These are phyloP conservation scores for Aspidiotus rigidus DNA, from an alignment of 2,888 invertebrate species.

Conservation along the genomic window DNA sequence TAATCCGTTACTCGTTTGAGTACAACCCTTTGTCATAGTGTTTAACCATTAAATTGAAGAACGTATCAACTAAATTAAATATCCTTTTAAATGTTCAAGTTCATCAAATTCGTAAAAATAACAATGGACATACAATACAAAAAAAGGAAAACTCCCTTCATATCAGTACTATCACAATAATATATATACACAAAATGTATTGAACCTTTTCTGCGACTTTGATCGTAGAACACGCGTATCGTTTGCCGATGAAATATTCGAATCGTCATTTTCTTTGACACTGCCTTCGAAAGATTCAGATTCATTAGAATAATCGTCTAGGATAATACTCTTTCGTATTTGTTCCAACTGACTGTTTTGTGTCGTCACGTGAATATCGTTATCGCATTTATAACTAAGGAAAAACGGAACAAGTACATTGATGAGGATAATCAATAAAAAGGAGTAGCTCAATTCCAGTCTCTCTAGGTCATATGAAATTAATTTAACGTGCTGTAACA, in stretches of 20 bases:
- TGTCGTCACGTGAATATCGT: slow-evolving; percentile 30
- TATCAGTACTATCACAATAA: no score
- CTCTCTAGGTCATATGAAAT: no score
- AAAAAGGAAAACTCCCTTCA: neutral
- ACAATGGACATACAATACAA: neutral
- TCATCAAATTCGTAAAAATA: neutral
- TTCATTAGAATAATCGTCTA: slow-evolving; percentile 22
- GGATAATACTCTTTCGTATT: slow-evolving; percentile 33
- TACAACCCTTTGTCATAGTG: no score
- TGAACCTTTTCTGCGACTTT: slow-evolving; percentile 28
- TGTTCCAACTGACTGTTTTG: slow-evolving; percentile 34
- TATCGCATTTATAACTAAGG: slow-evolving; percentile 35
- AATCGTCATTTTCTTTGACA: slow-evolving; percentile 25
- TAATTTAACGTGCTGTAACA: no score
- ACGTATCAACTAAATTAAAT: no score
- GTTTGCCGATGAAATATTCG: slow-evolving; percentile 18
- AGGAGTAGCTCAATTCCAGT: no score
- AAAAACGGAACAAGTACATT: neutral
- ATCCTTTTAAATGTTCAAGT: no score
- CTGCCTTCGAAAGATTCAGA: slow-evolving; percentile 12
- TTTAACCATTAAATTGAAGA: no score
- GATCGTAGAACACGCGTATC: slow-evolving; percentile 28
- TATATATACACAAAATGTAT: no score
- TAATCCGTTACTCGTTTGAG: no score
- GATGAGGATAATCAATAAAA: no score